Evolutionary conservation across 2,113 vertebrate species (phyloP).

Genomic region (Paramormyrops kingsleyae): DNA sequence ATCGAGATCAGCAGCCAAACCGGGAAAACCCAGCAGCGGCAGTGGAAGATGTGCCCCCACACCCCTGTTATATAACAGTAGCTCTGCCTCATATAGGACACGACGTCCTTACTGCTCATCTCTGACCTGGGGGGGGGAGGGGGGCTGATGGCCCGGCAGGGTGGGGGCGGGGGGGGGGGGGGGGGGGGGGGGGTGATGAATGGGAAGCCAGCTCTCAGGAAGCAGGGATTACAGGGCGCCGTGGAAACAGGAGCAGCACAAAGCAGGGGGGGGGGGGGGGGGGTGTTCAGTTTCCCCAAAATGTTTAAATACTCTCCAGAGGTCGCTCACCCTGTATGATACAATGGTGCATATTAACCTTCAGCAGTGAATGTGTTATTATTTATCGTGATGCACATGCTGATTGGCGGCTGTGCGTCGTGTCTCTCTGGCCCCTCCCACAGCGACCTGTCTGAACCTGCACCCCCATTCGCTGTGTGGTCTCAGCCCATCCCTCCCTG

Average conservation of each 20-base stretch:
- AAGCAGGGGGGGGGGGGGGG: constrained; percentile 5
- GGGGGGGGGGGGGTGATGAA: constrained; percentile 25
- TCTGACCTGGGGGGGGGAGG: constrained; percentile 18
- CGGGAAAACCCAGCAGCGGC: neutral
- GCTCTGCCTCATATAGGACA: constrained; percentile 29
- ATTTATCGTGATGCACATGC: neutral
- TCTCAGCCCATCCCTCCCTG: neutral
- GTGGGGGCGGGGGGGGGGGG: constrained; percentile 16
- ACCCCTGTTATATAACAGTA: constrained; percentile 34
- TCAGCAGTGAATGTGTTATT: neutral
- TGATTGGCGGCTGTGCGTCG: neutral
- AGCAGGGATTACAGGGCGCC: constrained; percentile 31
- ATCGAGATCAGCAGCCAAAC: neutral
- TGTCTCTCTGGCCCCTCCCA: neutral
- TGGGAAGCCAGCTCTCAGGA: constrained; percentile 33
- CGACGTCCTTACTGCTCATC: constrained; percentile 18
- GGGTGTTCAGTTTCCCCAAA: neutral
- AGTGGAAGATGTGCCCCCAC: neutral
- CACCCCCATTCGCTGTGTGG: neutral
- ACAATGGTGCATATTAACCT: neutral
- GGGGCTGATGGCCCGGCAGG: neutral
- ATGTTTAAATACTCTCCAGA: neutral
- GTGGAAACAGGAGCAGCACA: constrained; percentile 13
- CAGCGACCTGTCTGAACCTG: neutral
- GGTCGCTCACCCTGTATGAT: neutral